These are phyloP conservation scores for Rallus crepitans DNA, from an alignment of 2,797 vertebrate species.

Conservation along the genomic window DNA sequence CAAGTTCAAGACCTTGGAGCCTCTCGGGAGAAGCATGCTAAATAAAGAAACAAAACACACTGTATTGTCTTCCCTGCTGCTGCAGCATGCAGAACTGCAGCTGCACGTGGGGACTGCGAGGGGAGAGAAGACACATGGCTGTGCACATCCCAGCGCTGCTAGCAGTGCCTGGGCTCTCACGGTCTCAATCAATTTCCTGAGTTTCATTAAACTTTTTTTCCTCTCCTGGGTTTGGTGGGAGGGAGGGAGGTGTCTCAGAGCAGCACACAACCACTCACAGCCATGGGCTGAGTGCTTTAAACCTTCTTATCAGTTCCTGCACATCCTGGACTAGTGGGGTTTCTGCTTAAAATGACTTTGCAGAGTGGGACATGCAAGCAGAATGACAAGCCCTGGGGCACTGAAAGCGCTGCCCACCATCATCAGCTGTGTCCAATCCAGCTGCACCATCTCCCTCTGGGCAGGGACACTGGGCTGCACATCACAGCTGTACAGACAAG, in stretches of 20 bases:
- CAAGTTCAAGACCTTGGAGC: not conserved
- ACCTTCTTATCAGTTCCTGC: rapidly evolving
- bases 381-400: not conserved
- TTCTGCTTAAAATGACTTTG: not conserved
- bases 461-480: not conserved
- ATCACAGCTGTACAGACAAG: rapidly evolving
- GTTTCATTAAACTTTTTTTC: not conserved
- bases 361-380: rapidly evolving
- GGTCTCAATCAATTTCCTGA: not conserved
- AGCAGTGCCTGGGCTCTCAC: not conserved
- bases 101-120: rapidly evolving
- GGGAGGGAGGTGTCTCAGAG: not conserved
- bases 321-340: rapidly evolving
- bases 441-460: not conserved
- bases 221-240: not conserved
- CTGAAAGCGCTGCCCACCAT: not conserved
- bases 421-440: not conserved
- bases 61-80: not conserved
- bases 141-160: rapidly evolving
- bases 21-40: not conserved
- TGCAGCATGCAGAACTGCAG: rapidly evolving
- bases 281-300: not conserved
- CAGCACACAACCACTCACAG: rapidly evolving
- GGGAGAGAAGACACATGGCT: rapidly evolving
- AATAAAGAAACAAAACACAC: not conserved